Evolutionary conservation across 2,888 invertebrate genomes (phyloP).

Genomic region (Desoria tigrina): DNA sequence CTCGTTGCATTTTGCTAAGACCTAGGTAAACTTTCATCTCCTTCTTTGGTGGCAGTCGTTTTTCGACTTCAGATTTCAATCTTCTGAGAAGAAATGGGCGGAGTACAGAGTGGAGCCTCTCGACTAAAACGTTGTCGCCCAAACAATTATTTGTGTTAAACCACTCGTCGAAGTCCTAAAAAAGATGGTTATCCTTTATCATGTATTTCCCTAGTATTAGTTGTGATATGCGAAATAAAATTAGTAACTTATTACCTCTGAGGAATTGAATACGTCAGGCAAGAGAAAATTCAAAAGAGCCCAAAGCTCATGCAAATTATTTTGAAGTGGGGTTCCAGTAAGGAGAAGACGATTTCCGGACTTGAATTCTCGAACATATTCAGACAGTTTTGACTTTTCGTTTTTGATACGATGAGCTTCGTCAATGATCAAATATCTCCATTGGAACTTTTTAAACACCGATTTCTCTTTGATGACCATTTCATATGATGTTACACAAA

Average conservation of each 20-base stretch:
- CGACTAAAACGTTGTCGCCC: conserved; percentile 37
- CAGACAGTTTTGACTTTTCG: conserved; percentile 60
- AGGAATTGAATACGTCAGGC: conserved; percentile 66
- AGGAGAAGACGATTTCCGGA: conserved; percentile 65
- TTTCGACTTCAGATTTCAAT: conserved; percentile 67
- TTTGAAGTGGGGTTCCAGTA: conserved; percentile 77
- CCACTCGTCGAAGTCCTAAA: conserved; percentile 66
- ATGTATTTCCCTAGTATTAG: too few species aligned
- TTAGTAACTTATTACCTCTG: too few species aligned
- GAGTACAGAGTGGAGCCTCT: conserved; percentile 55
- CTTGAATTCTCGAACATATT: conserved; percentile 56
- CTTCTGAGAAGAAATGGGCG: conserved; percentile 70
- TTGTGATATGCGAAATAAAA: too few species aligned
- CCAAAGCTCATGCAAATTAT: conserved; percentile 71
- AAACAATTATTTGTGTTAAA: conserved; percentile 58
- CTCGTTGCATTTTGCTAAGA: conserved; percentile 63
- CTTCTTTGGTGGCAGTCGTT: conserved; percentile 67
- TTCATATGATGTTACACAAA: conserved; percentile 64
- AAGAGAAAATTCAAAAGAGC: conserved; percentile 69
- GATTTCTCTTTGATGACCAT: conserved; percentile 58
- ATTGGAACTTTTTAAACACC: conserved; percentile 58
- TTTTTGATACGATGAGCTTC: conserved; percentile 74
- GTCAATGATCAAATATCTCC: conserved; percentile 69
- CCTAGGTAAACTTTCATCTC: conserved; percentile 69
- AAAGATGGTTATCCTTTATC: too few species aligned